Evolutionary conservation across 2,888 invertebrate species (phyloP), one percentile per base, ranked within the genome.

Genomic region (Coleophora deauratella): DNA sequence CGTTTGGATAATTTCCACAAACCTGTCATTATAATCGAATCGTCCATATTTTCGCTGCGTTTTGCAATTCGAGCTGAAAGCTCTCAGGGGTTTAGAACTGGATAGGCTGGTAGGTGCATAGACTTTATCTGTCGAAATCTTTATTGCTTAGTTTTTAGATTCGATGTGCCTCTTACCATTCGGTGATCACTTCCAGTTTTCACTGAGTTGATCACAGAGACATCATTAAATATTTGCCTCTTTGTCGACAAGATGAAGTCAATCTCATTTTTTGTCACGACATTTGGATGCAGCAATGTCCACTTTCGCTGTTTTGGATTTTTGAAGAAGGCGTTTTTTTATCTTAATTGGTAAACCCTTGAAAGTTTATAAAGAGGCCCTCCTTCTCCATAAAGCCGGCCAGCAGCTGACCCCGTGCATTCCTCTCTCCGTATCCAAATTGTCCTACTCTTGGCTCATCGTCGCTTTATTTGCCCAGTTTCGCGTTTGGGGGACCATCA

Each of bases 171-270:
- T 45, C 45, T 40, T 21, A 45, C 35, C 13, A 40, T 21, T 34
- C 42, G 40, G 38, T 45, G 36, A 37, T 43, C 33, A 11, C 42
- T 36, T 6, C 40, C 43, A 14, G 40, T 43, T 43, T 21, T 21
- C 6, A 21, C 21, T 21, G 21, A 21, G 21, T 21, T 21, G 21
- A 21, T 21, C 21, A 21, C 21, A 21, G 21, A 21, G 3, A 21
- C 21, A 21, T 21, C 21, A 21, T 21, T 21, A 6, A 21, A 21
- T 21, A 49, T 45, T 6, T 15, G 42, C 38, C 27, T 35, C 13
- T 45, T 43, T 6, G 33, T 31, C 12, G 41, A 15, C 27, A 49
- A 44, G 37, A 49, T 49, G 35, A 44, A 49, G 40, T 49, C 46
- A 2, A 47, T 47, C 41, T 47, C 46, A 35, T 51, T 49, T 38